Evolutionary conservation across 2,888 invertebrate species (phyloP).

Genomic region (Drosophila kambysellisi): DNA sequence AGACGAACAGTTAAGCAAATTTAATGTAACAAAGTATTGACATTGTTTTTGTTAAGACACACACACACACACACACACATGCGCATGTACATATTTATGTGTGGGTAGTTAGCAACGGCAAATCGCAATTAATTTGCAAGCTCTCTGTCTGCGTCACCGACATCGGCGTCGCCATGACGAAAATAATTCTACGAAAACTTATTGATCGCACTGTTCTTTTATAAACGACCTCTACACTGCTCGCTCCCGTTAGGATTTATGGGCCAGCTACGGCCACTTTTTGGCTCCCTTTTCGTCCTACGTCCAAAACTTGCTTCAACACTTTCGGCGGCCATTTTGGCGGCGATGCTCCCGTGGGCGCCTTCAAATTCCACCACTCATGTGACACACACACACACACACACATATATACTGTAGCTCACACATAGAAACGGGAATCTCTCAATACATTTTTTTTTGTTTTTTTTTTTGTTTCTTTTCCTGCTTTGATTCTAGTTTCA

Average conservation of each 20-base stretch:
- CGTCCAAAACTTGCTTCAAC: constrained; percentile 61
- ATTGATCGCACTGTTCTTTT: constrained; percentile 55
- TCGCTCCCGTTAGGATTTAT: constrained; percentile 24
- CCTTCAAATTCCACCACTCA: constrained; percentile 76
- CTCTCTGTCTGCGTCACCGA: constrained; percentile 40
- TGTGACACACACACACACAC: constrained; percentile 28
- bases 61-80: constrained; percentile 7
- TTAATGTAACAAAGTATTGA: constrained; percentile 50
- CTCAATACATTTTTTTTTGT: constrained; percentile 51
- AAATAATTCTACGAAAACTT: constrained; percentile 40
- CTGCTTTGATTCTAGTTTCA: constrained; percentile 41
- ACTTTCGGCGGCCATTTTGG: constrained; percentile 81
- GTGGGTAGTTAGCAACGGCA: constrained; percentile 28
- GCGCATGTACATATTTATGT: neutral
- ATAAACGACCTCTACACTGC: constrained; percentile 11
- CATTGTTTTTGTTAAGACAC: constrained; percentile 51
- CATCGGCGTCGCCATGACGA: constrained; percentile 49
- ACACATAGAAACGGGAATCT: constrained; percentile 35
- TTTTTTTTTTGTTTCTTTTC: constrained; percentile 45
- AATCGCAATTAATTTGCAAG: constrained; percentile 69
- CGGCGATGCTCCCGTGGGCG: constrained; percentile 49
- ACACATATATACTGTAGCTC: constrained; percentile 10
- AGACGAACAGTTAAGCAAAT: constrained; percentile 18
- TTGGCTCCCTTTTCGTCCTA: constrained; percentile 20
- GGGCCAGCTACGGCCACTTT: constrained; percentile 18